phyloP scores from a whole-genome alignment of 92 coral and sea anemone genomes.

The Palythoa grandis region DNA sequence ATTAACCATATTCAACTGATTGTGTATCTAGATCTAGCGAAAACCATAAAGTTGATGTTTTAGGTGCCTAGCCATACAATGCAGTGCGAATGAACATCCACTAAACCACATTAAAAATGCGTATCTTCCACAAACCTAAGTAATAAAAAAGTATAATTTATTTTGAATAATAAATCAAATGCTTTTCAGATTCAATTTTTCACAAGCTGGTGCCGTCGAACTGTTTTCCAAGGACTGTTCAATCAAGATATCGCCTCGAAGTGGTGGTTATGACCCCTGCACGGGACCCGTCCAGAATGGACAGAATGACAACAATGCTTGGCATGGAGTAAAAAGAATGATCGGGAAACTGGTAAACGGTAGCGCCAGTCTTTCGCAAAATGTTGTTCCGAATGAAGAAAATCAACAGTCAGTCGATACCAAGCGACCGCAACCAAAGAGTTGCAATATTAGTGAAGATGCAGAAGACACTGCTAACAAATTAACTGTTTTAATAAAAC shows the following conservation, averaged over 20 bases:
- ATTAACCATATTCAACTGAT: not conserved
- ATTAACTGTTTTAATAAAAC: slow-evolving; percentile 43
- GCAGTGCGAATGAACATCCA: too few relatives aligned
- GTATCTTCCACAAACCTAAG: too few relatives aligned
- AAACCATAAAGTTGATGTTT: too few relatives aligned
- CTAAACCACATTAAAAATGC: too few relatives aligned
- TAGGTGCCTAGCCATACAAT: too few relatives aligned
- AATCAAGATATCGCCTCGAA: slow-evolving; percentile 66
- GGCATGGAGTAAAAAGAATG: slow-evolving; percentile 46
- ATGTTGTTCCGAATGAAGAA: not conserved
- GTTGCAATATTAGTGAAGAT: not conserved
- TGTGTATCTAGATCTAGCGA: not conserved
- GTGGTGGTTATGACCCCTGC: slow-evolving; percentile 56
- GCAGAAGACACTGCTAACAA: not conserved
- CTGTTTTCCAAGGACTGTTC: slow-evolving; percentile 70
- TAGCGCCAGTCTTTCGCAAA: slow-evolving; percentile 12
- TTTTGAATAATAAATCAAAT: too few relatives aligned
- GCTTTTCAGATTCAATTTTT: slow-evolving; percentile 54
- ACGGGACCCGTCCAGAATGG: slow-evolving; percentile 53
- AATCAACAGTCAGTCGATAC: slow-evolving; percentile 1
- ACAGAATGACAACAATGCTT: slow-evolving; percentile 18
- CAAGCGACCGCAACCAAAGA: slow-evolving; percentile 7
- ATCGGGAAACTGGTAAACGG: slow-evolving; percentile 38
- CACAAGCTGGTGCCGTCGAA: slow-evolving; percentile 65
- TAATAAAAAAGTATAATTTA: too few relatives aligned